A percentile compares a stretch with the other conserved stretches of the same genome.
Evolutionary conservation across 53 echinoderm and acorn worm species (phyloP).

Genomic region (Glandiceps talaboti): DNA sequence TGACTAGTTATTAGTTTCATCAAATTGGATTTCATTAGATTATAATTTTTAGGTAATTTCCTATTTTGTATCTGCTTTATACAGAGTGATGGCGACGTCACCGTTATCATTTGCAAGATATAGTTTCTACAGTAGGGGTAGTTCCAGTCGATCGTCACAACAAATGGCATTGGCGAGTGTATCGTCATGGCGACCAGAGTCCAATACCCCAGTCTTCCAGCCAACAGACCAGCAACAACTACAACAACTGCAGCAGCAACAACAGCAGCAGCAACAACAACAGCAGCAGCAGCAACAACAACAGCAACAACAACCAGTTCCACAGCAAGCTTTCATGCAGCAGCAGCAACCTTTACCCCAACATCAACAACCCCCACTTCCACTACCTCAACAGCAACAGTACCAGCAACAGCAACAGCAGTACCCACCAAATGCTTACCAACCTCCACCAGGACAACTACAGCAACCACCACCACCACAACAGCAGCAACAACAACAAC

Average conservation of each 20-base stretch:
- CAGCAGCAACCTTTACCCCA: conserved; percentile 29
- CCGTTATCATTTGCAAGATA: conserved; percentile 39
- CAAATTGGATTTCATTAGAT: too few relatives aligned
- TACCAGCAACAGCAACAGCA: conserved; percentile 51
- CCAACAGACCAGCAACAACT: background rate
- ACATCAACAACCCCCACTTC: conserved; percentile 22
- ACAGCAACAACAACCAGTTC: conserved; percentile 2
- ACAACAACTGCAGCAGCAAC: background rate
- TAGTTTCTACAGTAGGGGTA: background rate
- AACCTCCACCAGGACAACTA: too few relatives aligned
- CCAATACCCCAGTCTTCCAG: background rate
- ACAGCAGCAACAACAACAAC: background rate
- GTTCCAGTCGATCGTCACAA: background rate
- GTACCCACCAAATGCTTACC: background rate
- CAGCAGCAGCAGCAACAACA: conserved; percentile 7
- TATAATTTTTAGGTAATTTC: too few relatives aligned
- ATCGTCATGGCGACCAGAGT: background rate
- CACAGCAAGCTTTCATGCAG: conserved; percentile 24
- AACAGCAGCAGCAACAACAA: background rate
- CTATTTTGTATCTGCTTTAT: too few relatives aligned
- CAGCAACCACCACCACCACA: background rate
- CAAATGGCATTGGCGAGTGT: background rate
- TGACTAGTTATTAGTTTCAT: too few relatives aligned
- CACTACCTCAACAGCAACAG: conserved; percentile 59
- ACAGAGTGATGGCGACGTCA: conserved; percentile 78